Conservation (phyloP, 30 jellyfish, hydroid and myxozoan species). For the Aurelia coerulea region DNA sequence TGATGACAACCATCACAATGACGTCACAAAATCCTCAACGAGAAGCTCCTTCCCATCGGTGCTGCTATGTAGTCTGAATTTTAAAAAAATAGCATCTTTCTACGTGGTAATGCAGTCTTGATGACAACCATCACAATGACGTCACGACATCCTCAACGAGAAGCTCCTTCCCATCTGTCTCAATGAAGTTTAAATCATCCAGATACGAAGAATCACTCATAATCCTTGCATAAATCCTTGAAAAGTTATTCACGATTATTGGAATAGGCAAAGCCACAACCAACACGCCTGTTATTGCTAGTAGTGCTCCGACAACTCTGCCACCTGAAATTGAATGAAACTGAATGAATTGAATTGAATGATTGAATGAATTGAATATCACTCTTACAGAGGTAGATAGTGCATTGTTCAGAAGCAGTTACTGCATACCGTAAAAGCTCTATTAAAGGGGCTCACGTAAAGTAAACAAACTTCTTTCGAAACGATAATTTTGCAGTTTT, state of each 20-base stretch:
- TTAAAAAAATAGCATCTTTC: too few species aligned
- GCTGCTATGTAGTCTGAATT: too few species aligned
- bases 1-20: too few species aligned
- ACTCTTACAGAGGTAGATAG: too few species aligned
- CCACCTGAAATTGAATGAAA: slow-evolving; percentile 59
- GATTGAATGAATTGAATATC: neutral
- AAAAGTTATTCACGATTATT: slow-evolving; percentile 78
- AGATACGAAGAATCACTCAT: slow-evolving; percentile 74
- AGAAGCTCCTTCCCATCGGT: neutral
- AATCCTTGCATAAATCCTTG: slow-evolving; percentile 66
- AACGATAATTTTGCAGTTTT: too few species aligned
- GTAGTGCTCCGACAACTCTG: slow-evolving; percentile 65
- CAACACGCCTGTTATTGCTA: slow-evolving; percentile 87
- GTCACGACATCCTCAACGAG: slow-evolving; percentile 61
- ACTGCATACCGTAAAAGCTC: too few species aligned
- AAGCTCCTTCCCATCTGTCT: slow-evolving; percentile 58
- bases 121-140: slow-evolving; percentile 19
- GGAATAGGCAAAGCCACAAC: slow-evolving; percentile 94
- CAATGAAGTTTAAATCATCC: slow-evolving; percentile 53
- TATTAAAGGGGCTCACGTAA: too few species aligned
- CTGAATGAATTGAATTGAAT: neutral
- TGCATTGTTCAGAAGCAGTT: too few species aligned
- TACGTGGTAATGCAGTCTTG: too few species aligned
- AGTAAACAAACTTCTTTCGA: too few species aligned
- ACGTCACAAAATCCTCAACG: too few species aligned